A percentile compares a stretch with the other conserved stretches of the same genome.
Evolutionary conservation across 2,797 vertebrate species (phyloP).

Genomic region (Ctenopoma kingsleyae): DNA sequence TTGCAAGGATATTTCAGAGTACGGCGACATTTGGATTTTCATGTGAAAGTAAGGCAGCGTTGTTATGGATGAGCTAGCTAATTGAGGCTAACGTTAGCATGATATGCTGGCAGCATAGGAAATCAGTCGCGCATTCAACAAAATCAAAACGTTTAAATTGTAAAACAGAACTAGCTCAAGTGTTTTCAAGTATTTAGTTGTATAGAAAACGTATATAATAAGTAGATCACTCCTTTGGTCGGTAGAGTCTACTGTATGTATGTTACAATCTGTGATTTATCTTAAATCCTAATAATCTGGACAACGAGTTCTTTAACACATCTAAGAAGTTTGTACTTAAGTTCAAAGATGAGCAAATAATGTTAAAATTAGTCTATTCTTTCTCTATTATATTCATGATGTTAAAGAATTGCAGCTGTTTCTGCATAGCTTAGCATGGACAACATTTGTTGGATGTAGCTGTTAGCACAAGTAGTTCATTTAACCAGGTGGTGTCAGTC

Average conservation of each 20-base stretch:
- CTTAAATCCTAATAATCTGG: background rate
- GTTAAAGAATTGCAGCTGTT: fast-evolving
- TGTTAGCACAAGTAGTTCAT: background rate
- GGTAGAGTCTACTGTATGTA: background rate
- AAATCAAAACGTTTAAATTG: background rate
- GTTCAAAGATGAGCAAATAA: background rate
- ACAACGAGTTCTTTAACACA: background rate
- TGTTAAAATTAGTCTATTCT: background rate
- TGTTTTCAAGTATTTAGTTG: background rate
- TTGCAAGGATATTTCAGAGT: background rate
- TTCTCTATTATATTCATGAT: no score
- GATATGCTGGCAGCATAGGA: conserved; percentile 10
- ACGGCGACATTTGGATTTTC: background rate
- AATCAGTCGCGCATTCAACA: conserved; percentile 31
- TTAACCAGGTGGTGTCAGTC: background rate
- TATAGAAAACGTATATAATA: fast-evolving
- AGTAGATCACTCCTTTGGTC: no score
- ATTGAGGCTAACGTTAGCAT: conserved; percentile 55
- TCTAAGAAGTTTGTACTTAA: background rate
- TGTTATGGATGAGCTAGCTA: conserved; percentile 16
- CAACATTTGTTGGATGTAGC: background rate
- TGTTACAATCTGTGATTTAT: background rate
- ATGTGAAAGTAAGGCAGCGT: conserved; percentile 45
- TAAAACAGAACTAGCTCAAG: background rate
- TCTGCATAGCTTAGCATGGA: background rate